A percentile compares a stretch with the other conserved stretches of the same genome.
These are phyloP conservation scores for Bruchidius siliquastri DNA, from an alignment of 2,888 invertebrate genomes.

Conservation along the genomic window DNA sequence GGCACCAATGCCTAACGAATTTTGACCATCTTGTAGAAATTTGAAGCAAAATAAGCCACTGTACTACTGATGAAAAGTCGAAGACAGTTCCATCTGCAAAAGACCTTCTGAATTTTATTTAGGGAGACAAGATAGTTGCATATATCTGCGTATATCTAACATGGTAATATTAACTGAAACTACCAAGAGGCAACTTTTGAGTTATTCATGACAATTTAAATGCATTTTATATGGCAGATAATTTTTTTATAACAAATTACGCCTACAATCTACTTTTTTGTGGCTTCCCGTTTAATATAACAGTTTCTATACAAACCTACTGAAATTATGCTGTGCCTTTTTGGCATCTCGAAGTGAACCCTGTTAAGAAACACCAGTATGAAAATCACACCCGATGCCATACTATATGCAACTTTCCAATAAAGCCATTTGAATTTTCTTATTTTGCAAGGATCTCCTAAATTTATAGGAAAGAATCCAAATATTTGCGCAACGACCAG, in stretches of 20 bases:
- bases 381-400: not conserved
- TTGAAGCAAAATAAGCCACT: conserved; percentile 14
- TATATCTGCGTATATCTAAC: no score
- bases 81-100: conserved; percentile 11
- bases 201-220: no score
- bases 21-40: conserved; percentile 18
- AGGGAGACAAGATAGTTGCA: no score
- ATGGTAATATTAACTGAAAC: no score
- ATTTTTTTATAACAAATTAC: no score
- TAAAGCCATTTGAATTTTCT: conserved; percentile 15
- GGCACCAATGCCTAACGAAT: conserved; percentile 22
- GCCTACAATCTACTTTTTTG: no score
- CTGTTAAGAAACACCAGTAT: not conserved
- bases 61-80: conserved; percentile 11
- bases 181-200: no score
- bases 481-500: conserved; percentile 17
- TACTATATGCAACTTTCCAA: conserved; percentile 12
- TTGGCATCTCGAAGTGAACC: not conserved
- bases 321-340: not conserved
- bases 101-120: not conserved
- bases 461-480: conserved; percentile 17
- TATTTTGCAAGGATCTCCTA: conserved; percentile 2
- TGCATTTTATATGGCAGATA: no score
- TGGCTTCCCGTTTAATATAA: no score
- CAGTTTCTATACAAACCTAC: not conserved